Conservation (phyloP, 2,888 invertebrate species). For the Oxycera nigricornis region DNA sequence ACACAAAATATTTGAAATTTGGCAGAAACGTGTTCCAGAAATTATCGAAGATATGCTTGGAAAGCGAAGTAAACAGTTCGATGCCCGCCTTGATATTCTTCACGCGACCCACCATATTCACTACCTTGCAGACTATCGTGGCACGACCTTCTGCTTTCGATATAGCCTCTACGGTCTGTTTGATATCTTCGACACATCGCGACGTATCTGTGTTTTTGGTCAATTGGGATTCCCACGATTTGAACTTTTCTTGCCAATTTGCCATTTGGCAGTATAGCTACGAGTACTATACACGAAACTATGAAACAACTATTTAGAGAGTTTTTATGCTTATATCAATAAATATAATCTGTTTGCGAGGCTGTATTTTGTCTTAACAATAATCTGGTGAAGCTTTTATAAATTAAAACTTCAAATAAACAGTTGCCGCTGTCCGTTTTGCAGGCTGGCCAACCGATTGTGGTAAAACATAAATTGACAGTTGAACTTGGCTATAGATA, state of each 20-base stretch:
- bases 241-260: constrained; percentile 19
- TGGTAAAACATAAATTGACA: too few relatives aligned
- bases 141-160: neutral
- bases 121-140: constrained; percentile 25
- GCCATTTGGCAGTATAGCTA: too few relatives aligned
- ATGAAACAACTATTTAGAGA: too few relatives aligned
- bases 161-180: neutral
- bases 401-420: too few relatives aligned
- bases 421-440: too few relatives aligned
- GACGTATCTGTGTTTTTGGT: neutral
- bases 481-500: too few relatives aligned
- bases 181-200: constrained; percentile 15
- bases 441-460: too few relatives aligned
- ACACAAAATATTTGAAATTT: constrained; percentile 30
- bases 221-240: constrained; percentile 37
- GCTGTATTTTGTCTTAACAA: too few relatives aligned
- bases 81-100: neutral
- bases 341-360: too few relatives aligned
- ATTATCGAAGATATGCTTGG: constrained; percentile 10
- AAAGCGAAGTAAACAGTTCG: constrained; percentile 1
- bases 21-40: constrained; percentile 23
- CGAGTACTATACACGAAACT: too few relatives aligned
- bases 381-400: too few relatives aligned
- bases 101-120: constrained; percentile 20
- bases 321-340: too few relatives aligned